Evolutionary conservation across 2,113 vertebrate genomes (phyloP), one percentile per base, ranked within the genome.

Genomic region (Peucedramus taeniatus): DNA sequence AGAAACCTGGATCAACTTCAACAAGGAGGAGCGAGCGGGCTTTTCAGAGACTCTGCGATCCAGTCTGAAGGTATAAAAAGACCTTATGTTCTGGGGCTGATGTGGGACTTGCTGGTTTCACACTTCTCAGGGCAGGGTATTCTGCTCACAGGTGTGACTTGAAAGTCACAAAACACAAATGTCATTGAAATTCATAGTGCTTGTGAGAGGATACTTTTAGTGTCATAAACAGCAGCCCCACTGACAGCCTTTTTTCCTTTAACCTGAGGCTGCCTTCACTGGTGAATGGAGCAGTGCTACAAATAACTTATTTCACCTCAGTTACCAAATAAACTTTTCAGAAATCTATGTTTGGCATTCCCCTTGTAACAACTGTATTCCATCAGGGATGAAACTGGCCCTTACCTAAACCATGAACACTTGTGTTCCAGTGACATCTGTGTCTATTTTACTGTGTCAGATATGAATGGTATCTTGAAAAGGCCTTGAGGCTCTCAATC

Each of bases 1-100:
- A 54, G 98, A 99, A 94, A 98, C 99, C 7, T 99, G 99, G 99
- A 99, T 99, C 95, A 99, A 98, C 96, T 98, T 99, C 97, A 99
- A 99, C 97, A 99, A 99, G 97, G 99, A 99, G 71, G 99, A 99
- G 90, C 98, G 99, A 93, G 99, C 98, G 8, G 98, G 98, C 94
- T 99, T 99, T 96, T 98, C 98, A 16, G 98, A 98, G 80, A 98
- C 98, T 5, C 99, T 99, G 19, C 98, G 94, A 87, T 98, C 99
- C 3, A 99, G 98, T 92, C 98, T 99, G 40, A 99, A 99, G 99
- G 99, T 99, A 98, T 91, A 51, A 87, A 45, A 44, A 37, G 42
- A 85, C 33, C 37, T 82, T 61, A 63, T 86, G 51, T 77, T 75
- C 37, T 0, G 1, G 40, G 21, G 59, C 15, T 77, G 37, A 30